Base-by-base conservation (phyloP, 2,113 vertebrate genomes). In the Pachypanchax playfairii region DNA sequence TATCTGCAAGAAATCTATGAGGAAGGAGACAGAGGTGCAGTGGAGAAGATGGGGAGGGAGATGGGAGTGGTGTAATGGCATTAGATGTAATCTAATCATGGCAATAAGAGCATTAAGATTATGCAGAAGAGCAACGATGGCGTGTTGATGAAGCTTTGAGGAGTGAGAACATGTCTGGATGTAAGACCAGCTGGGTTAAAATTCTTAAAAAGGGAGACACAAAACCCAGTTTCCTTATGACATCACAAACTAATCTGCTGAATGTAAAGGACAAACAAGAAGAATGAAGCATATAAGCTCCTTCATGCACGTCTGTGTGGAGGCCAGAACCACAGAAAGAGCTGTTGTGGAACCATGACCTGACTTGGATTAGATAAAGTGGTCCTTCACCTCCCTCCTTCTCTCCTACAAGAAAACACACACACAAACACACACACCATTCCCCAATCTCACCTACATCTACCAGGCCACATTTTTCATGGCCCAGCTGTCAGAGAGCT, bases 381-480 rank as follows among this genome's bases (percentile, higher is more conserved):
- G 82, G 77, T 70, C 78, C 72, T 70, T 82, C 81, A 82, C 65
- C 75, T 73, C 70, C 79, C 80, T 69, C 60, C 73, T 64, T 74
- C 58, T 33, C 70, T 71, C 21, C 64, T n/a, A n/a, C n/a, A n/a
- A n/a, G n/a, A n/a, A n/a, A n/a, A 15, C 64, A 11, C 58, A 78
- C 74, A 54, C 36, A n/a, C 66, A 69, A 15, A 70, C 77, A 39
- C 56, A 69, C 58, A n/a, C 18, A 29, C 57, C 43, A 24, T 50
- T 24, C 73, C 61, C 57, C 62, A 71, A 18, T 76, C 79, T 69
- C 79, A 71, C 77, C 57, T 68, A 26, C 70, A 76, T 83, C 77
- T 70, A 63, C 75, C 54, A 28, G 79, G 77, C 78, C 79, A 89
- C 90, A 93, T 93, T 91, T 93, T 90, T 93, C 90, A 93, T 88